Evolutionary conservation across 2,888 invertebrate genomes (phyloP), one percentile per base, ranked within the genome.

Genomic region (Cheilosia pagana): DNA sequence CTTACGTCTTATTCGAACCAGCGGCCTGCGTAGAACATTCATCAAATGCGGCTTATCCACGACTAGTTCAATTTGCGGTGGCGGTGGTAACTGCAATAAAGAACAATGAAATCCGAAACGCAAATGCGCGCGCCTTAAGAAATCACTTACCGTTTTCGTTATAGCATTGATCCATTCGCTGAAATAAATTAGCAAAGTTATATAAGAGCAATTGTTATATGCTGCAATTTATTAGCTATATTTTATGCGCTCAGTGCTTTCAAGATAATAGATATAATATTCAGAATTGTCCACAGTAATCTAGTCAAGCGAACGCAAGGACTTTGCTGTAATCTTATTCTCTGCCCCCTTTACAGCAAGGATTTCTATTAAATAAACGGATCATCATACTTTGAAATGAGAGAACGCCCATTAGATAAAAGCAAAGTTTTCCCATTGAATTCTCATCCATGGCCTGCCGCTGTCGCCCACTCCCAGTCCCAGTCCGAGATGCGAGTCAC

Each of bases 111-210:
- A 63, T 48, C 21, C n/a, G 8, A 67, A 62, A 74, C 41, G 39
- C 45, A 25, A 21, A 57, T 43, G 45, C 43, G 48, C 43, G 48
- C 21, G 14, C 12, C 16, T 55, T 39, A 21, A 31, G 19, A 62
- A 55, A 62, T 28, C 81, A 93, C 95, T 94, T 92, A 95, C 95
- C 91, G 96, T 96, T 92, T 95, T 95, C 87, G 95, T 95, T 88
- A 96, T 96, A 70, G 96, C 96, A 72, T 95, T 94, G 93, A 96
- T 95, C 96, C 96, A 96, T 87, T 95, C 96, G 91, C 96, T 96
- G 92, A 86, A 91, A 91, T 85, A 50, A 72, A 60, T 59, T 21
- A 91, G 89, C 19, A 23, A 16, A 72, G 12, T 14, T 35, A 35
- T 41, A 50, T 55, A 23, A 16, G 41, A 63, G 39, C 19, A 71